These are phyloP conservation scores for Crocallis elinguaria DNA, from an alignment of 2,888 invertebrate genomes.

Conservation along the genomic window DNA sequence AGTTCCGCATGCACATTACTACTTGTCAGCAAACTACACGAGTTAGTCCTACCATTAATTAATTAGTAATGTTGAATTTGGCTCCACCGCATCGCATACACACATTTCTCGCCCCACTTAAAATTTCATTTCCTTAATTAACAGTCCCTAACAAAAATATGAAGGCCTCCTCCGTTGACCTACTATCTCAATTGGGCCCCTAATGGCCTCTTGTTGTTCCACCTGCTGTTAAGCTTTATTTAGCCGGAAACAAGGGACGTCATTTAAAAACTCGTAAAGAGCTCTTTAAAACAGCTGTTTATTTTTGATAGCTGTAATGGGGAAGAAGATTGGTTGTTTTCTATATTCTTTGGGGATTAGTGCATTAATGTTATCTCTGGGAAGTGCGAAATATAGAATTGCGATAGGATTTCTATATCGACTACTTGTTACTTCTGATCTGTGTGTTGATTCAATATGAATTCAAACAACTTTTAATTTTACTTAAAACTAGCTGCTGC, in stretches of 20 bases:
- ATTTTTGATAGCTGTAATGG: slow-evolving; percentile 2
- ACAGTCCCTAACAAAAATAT: background rate
- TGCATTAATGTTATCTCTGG: background rate
- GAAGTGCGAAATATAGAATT: background rate
- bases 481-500: no score
- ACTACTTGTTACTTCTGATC: no score
- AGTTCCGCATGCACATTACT: no score
- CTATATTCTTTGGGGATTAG: background rate
- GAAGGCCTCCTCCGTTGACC: background rate
- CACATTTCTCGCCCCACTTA: background rate
- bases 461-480: no score
- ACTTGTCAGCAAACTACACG: no score
- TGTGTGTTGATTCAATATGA: no score
- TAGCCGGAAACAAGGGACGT: slow-evolving; percentile 11
- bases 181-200: slow-evolving; percentile 8
- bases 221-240: slow-evolving; percentile 18
- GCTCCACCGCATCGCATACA: no score
- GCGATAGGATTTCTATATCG: no score
- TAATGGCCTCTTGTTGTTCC: slow-evolving; percentile 12
- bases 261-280: slow-evolving; percentile 31
- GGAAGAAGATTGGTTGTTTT: slow-evolving; percentile 1
- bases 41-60: background rate
- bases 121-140: background rate
- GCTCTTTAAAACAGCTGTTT: slow-evolving; percentile 4
- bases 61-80: background rate